Conservation (phyloP, 2,888 invertebrate genomes). For the Auanema sp. region DNA sequence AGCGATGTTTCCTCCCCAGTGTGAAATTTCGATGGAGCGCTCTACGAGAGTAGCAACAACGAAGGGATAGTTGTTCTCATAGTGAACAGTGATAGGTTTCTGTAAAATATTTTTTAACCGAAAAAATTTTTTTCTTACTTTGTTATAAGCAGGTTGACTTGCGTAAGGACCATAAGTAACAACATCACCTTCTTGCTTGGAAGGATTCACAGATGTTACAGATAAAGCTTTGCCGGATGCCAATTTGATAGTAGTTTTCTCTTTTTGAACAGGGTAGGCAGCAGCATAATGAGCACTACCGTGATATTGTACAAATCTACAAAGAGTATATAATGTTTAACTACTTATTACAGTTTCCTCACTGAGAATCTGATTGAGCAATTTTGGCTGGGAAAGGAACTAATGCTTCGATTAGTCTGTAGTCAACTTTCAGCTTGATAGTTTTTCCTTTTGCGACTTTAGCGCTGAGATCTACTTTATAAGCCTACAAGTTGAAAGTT, state of each 20-base stretch:
- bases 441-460: conserved; percentile 45
- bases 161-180: conserved; percentile 87
- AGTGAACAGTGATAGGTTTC: conserved; percentile 80
- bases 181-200: conserved; percentile 77
- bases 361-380: conserved; percentile 87
- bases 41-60: conserved; percentile 83
- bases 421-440: conserved; percentile 70
- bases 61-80: conserved; percentile 94
- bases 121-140: no score
- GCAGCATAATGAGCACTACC: conserved; percentile 83
- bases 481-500: conserved; percentile 23
- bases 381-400: conserved; percentile 85
- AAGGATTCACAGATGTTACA: conserved; percentile 72
- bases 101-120: no score
- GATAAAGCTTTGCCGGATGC: conserved; percentile 65
- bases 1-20: conserved; percentile 88
- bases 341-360: conserved; percentile 18
- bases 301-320: conserved; percentile 77
- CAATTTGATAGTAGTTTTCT: conserved; percentile 80
- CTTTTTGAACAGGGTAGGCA: conserved; percentile 79
- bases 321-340: conserved; percentile 11
- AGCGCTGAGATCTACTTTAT: conserved; percentile 49
- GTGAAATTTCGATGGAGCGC: conserved; percentile 89
- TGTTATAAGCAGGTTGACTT: conserved; percentile 70
- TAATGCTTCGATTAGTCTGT: conserved; percentile 77